Evolutionary conservation across 2,888 invertebrate species (phyloP).

Genomic region (Amblyjoppa proteus): DNA sequence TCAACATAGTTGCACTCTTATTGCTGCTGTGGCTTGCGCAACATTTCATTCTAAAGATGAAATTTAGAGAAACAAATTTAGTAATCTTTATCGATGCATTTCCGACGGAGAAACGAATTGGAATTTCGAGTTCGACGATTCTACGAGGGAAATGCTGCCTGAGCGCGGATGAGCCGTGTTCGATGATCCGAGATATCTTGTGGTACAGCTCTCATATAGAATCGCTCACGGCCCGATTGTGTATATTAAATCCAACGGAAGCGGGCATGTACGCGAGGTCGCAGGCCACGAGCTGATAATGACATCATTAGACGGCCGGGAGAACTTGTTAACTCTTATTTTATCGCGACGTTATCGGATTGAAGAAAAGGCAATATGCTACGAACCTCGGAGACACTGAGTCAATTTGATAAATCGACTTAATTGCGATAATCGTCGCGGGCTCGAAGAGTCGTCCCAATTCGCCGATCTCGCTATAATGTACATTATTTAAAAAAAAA

Average conservation of each 20-base stretch:
- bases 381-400: conserved; percentile 13
- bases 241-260: conserved; percentile 69
- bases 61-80: neutral
- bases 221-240: conserved; percentile 31
- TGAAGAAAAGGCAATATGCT: neutral
- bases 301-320: conserved; percentile 69
- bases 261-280: conserved; percentile 71
- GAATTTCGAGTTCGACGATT: neutral
- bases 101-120: neutral
- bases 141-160: neutral
- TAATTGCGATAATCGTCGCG: conserved; percentile 31
- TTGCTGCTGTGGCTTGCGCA: neutral
- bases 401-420: conserved; percentile 13
- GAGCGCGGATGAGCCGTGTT: neutral
- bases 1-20: conserved; percentile 18
- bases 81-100: neutral
- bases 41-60: neutral
- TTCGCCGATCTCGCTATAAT: neutral
- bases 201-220: neutral
- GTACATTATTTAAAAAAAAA: neutral
- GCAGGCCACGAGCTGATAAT: conserved; percentile 72
- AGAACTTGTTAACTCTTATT: conserved; percentile 46
- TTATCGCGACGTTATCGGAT: conserved; percentile 43
- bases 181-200: neutral
- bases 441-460: conserved; percentile 10